Conservation (phyloP, 2,888 invertebrate species). For the Hemithea aestivaria region DNA sequence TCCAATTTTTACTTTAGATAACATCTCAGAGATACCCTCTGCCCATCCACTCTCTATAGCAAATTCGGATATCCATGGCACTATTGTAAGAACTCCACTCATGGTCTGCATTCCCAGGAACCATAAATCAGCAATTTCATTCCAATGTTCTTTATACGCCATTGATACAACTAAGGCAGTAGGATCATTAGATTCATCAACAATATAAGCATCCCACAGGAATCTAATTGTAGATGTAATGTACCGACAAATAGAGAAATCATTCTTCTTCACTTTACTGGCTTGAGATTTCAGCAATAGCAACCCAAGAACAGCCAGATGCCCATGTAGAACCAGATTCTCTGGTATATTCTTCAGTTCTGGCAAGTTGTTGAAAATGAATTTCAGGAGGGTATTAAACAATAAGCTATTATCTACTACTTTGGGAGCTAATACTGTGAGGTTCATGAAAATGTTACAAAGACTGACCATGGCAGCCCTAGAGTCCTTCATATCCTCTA, state of each 20-base stretch:
- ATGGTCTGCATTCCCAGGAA: constrained; percentile 96
- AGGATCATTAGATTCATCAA: constrained; percentile 92
- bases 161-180: constrained; percentile 90
- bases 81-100: constrained; percentile 87
- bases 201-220: constrained; percentile 94
- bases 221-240: constrained; percentile 94
- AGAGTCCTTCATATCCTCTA: constrained; percentile 91
- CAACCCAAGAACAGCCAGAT: constrained; percentile 89
- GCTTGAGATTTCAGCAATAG: constrained; percentile 90
- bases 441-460: constrained; percentile 95
- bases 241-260: constrained; percentile 92
- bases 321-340: constrained; percentile 91
- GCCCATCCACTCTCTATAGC: constrained; percentile 97
- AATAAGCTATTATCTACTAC: constrained; percentile 87
- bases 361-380: constrained; percentile 90
- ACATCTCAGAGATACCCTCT: constrained; percentile 89
- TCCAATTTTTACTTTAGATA: constrained; percentile 90
- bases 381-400: constrained; percentile 89
- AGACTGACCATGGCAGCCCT: constrained; percentile 91
- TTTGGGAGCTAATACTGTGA: constrained; percentile 92
- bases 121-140: constrained; percentile 94
- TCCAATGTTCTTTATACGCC: constrained; percentile 92
- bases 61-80: constrained; percentile 95
- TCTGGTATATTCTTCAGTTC: constrained; percentile 90
- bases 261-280: constrained; percentile 90